These are phyloP conservation scores for Sebastes trivittatus DNA, from an alignment of 2,797 vertebrate species.

Conservation along the genomic window DNA sequence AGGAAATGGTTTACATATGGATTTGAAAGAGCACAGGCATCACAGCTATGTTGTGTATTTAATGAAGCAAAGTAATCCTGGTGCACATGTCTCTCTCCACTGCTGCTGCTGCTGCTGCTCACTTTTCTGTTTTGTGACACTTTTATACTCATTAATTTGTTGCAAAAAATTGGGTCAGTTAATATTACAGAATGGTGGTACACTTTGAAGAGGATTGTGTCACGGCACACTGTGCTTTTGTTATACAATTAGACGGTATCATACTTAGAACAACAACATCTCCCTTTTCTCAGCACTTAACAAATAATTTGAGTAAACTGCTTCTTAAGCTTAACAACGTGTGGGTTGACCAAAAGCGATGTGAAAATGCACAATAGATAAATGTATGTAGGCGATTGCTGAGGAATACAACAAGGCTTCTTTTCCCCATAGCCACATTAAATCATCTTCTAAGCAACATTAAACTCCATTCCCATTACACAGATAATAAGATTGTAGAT, in stretches of 20 bases:
- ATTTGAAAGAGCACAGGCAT: slow-evolving; percentile 74
- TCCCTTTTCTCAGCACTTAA: slow-evolving; percentile 6
- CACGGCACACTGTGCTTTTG: not conserved
- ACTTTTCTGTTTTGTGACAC: not conserved
- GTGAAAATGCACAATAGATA: slow-evolving; percentile 38
- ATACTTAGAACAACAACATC: not conserved
- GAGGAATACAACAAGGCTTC: slow-evolving; percentile 20
- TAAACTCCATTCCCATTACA: slow-evolving; percentile 43
- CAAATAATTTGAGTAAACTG: slow-evolving; percentile 5
- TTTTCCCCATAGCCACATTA: slow-evolving; percentile 47
- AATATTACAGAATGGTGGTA: not conserved
- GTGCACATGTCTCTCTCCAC: slow-evolving; percentile 36
- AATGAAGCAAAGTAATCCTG: slow-evolving; percentile 66
- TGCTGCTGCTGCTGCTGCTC: not conserved
- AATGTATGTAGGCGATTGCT: slow-evolving; percentile 32
- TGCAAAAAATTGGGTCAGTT: not conserved
- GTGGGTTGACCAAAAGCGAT: slow-evolving; percentile 30
- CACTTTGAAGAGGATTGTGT: not conserved
- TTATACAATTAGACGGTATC: not conserved
- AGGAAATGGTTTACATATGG: slow-evolving; percentile 82
- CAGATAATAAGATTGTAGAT: slow-evolving; percentile 34
- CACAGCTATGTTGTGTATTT: slow-evolving; percentile 72
- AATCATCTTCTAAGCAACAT: slow-evolving; percentile 53
- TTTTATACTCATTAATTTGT: not conserved
- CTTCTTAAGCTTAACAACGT: slow-evolving; percentile 6